Evolutionary conservation across 2,888 invertebrate genomes (phyloP).

Genomic region (Drosophila macrospina): DNA sequence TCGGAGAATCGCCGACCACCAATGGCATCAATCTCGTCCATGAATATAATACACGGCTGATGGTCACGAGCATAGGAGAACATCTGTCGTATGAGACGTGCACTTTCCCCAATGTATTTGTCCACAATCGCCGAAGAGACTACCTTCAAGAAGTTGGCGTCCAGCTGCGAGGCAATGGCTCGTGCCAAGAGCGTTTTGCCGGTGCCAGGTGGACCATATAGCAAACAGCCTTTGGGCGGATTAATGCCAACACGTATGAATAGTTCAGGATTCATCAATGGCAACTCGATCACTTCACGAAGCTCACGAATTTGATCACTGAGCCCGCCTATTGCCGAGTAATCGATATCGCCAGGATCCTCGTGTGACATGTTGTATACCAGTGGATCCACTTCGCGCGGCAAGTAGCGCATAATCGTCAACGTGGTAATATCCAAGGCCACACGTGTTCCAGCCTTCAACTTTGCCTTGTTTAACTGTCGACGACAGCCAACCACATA

Average conservation of each 20-base stretch:
- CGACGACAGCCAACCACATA: slow-evolving; percentile 99
- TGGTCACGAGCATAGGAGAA: slow-evolving; percentile 99
- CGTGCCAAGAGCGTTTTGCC: slow-evolving; percentile 96
- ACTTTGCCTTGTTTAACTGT: slow-evolving; percentile 96
- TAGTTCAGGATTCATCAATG: slow-evolving; percentile 97
- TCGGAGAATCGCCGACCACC: slow-evolving; percentile 98
- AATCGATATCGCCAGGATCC: slow-evolving; percentile 98
- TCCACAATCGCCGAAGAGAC: slow-evolving; percentile 99
- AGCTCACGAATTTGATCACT: slow-evolving; percentile 98
- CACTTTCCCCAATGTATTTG: slow-evolving; percentile 99
- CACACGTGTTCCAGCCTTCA: slow-evolving; percentile 97
- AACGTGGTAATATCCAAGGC: slow-evolving; percentile 99
- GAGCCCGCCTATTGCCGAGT: slow-evolving; percentile 97
- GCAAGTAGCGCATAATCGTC: slow-evolving; percentile 98
- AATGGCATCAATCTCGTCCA: slow-evolving; percentile 99
- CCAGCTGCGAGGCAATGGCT: slow-evolving; percentile 99
- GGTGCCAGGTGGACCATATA: slow-evolving; percentile 88
- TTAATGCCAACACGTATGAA: slow-evolving; percentile 99
- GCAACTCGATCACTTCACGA: slow-evolving; percentile 98
- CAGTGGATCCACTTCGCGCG: slow-evolving; percentile 98
- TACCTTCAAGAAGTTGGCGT: slow-evolving; percentile 99
- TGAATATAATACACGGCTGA: slow-evolving; percentile 99
- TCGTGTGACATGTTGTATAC: slow-evolving; percentile 99
- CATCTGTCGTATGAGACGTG: slow-evolving; percentile 98
- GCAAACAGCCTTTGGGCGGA: slow-evolving; percentile 98